These are phyloP conservation scores for Noctua fimbriata DNA, from an alignment of 2,888 invertebrate species.

Conservation along the genomic window DNA sequence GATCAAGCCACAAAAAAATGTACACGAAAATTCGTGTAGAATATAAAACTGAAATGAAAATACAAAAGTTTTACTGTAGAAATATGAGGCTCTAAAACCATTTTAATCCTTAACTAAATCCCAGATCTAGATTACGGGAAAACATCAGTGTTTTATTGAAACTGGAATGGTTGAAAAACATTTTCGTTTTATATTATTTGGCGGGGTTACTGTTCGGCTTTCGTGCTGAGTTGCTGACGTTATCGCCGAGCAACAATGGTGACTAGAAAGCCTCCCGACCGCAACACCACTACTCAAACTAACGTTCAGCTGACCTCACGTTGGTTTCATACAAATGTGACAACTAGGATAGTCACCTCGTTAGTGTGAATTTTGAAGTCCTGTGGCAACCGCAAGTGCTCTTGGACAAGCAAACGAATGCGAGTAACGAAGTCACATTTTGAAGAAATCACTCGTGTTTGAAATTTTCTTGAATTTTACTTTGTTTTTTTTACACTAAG, in stretches of 20 bases:
- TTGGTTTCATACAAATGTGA: slow-evolving; percentile 76
- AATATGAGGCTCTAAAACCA: slow-evolving; percentile 12
- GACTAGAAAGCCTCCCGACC: slow-evolving; percentile 58
- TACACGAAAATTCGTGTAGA: slow-evolving; percentile 15
- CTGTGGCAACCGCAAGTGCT: slow-evolving; percentile 68
- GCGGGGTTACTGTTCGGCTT: slow-evolving; percentile 22
- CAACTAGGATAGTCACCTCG: slow-evolving; percentile 76
- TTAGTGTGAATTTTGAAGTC: slow-evolving; percentile 77
- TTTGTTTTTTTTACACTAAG: background rate
- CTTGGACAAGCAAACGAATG: slow-evolving; percentile 60
- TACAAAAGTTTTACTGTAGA: background rate
- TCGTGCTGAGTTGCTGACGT: slow-evolving; percentile 46
- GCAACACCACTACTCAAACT: slow-evolving; percentile 60
- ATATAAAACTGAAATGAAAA: slow-evolving; percentile 27
- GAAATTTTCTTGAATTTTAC: background rate
- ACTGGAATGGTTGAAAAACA: slow-evolving; percentile 30
- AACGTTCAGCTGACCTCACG: slow-evolving; percentile 71
- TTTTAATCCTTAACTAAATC: slow-evolving; percentile 16
- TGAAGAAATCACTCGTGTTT: slow-evolving; percentile 39
- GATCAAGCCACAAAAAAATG: slow-evolving; percentile 32
- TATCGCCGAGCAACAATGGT: slow-evolving; percentile 64
- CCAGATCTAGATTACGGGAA: slow-evolving; percentile 37
- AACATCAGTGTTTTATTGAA: slow-evolving; percentile 44
- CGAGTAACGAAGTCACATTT: slow-evolving; percentile 50
- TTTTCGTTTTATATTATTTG: slow-evolving; percentile 42